Conservation (phyloP, 1,140 invertebrate species). For the Penaeus indicus region DNA sequence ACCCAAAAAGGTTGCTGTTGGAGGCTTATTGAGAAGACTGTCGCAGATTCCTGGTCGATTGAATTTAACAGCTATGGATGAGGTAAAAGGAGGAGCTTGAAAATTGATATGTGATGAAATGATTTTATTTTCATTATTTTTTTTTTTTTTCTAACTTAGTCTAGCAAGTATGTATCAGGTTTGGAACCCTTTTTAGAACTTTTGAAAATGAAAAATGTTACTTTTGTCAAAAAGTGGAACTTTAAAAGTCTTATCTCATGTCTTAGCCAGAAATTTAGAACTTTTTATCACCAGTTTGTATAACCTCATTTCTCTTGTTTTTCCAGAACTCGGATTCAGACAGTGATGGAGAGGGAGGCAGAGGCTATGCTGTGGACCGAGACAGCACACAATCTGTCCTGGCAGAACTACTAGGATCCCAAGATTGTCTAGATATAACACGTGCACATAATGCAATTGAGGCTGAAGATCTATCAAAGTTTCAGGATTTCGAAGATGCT, state of each 20-base stretch:
- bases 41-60: constrained; percentile 48
- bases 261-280: too few species aligned
- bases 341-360: constrained; percentile 18
- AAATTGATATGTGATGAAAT: not conserved
- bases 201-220: too few species aligned
- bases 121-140: not conserved
- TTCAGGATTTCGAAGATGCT: not conserved
- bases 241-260: not conserved
- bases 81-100: constrained; percentile 25
- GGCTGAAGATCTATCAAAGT: not conserved
- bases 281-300: not conserved
- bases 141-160: not conserved
- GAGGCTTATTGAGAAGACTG: constrained; percentile 41
- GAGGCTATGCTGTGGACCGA: not conserved
- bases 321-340: constrained; percentile 46
- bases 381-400: constrained; percentile 50
- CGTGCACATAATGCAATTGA: not conserved
- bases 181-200: too few species aligned
- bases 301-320: not conserved
- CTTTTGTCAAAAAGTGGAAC: not conserved
- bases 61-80: constrained; percentile 39
- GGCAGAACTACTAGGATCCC: constrained; percentile 47
- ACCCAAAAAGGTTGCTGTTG: constrained; percentile 11
- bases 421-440: constrained; percentile 21
- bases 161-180: too few species aligned